Base-by-base conservation (phyloP, 2,888 invertebrate genomes). In the Hermodice carunculata region DNA sequence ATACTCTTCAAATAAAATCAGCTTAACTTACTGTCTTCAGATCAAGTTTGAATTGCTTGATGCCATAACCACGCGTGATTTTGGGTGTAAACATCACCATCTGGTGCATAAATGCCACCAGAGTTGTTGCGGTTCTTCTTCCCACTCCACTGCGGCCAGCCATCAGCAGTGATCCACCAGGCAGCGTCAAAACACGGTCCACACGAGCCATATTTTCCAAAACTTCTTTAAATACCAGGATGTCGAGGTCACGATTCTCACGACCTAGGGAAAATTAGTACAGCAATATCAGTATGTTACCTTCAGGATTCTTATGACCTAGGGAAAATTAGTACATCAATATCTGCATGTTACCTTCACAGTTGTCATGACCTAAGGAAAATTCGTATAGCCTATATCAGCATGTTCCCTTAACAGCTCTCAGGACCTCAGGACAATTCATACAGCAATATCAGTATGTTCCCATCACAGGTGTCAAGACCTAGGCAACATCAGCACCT, bases 131-230 rank as follows among this genome's bases (percentile, higher is more conserved):
- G 14, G 93, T 92, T 77, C 93, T 89, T 40, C 96, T 89, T 0
- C 96, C 94, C 53, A 90, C 90, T 46, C 96, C 97, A 32, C 93
- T 90, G 71, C 91, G 88, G 0, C 94, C 95, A 71, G 92, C 90
- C 69, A 93, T 86, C 42, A 93, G 88, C n/a, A 91, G 81, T 34
- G 92, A 89, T 0, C 92, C 92, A 14, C 90, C 89, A 3, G 89
- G 88, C 58, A 87, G 85, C 8, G 90, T 89, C 40, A 93, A 82
- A 0, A 90, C 88, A 66, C 92, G 88, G 66, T 92, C 91, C 46
- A 92, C 87, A 70, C 88, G 87, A 0, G 92, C 89, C 44, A 91
- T 90, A 72, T 91, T 86, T 53, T 90, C 87, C 14, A 92, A 82
- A 2, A 94, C 87, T 80, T 93, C 93, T 29, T 89, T 88, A 61